These are phyloP conservation scores for Heteropelma amictum DNA, from an alignment of 2,888 invertebrate species.

Conservation along the genomic window DNA sequence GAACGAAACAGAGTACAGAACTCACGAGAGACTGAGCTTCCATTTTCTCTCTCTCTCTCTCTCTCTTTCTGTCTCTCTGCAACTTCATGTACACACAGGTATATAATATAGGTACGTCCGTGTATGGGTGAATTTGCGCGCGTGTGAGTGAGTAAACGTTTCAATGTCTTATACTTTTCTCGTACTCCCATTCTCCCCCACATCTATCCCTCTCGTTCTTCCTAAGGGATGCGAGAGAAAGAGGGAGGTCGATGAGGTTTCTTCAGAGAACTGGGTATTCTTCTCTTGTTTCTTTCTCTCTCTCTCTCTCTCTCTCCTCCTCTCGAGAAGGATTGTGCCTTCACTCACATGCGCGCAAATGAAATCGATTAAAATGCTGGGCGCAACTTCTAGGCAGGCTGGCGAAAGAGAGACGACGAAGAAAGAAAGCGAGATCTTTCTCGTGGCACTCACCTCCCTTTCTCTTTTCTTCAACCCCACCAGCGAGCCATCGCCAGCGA, in stretches of 20 bases:
- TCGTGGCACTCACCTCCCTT: conserved; percentile 44
- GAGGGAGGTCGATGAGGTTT: conserved; percentile 57
- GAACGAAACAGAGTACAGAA: conserved; percentile 2
- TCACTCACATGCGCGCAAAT: conserved; percentile 84
- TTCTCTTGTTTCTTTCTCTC: conserved; percentile 44
- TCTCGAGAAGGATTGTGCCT: conserved; percentile 58
- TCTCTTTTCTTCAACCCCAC: conserved; percentile 45
- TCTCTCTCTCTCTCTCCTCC: conserved; percentile 46
- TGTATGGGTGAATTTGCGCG: too few relatives aligned
- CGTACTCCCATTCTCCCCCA: conserved; percentile 42
- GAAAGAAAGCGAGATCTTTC: conserved; percentile 43
- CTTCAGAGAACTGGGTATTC: conserved; percentile 41
- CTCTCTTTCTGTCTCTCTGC: too few relatives aligned
- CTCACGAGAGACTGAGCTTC: conserved; percentile 56
- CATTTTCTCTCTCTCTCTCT: conserved; percentile 59
- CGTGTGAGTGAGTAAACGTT: conserved; percentile 12
- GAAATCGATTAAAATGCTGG: conserved; percentile 85
- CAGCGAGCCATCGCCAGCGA: conserved; percentile 38
- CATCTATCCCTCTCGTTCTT: conserved; percentile 45
- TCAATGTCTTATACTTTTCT: conserved; percentile 53
- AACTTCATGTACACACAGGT: conserved; percentile 7
- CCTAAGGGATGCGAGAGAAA: conserved; percentile 29
- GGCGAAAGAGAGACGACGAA: conserved; percentile 77
- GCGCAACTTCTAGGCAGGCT: conserved; percentile 81
- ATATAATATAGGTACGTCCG: too few relatives aligned